Conservation (phyloP, 2,797 vertebrate genomes). For the Tauraco hartlaubi region DNA sequence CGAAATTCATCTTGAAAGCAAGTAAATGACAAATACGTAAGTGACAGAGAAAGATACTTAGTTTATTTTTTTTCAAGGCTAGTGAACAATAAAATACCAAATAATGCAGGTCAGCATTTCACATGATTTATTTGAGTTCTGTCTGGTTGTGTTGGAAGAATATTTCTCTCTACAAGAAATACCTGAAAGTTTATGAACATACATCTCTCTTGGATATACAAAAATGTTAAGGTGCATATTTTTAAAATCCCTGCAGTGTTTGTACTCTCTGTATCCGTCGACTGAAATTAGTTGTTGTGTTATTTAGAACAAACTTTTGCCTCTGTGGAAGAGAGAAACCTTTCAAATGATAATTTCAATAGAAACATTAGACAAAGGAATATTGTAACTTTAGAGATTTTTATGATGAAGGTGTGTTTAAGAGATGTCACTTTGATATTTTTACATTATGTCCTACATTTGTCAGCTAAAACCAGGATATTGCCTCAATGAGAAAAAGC, state of each 20-base stretch:
- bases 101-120: conserved; percentile 61
- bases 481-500: conserved; percentile 99
- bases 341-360: conserved; percentile 83
- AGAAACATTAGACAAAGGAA: conserved; percentile 86
- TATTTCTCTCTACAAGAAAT: conserved; percentile 26
- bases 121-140: conserved; percentile 13
- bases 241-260: conserved; percentile 47
- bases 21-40: conserved; percentile 22
- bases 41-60: conserved; percentile 33
- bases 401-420: conserved; percentile 91
- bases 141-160: conserved; percentile 3
- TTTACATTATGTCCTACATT: conserved; percentile 99
- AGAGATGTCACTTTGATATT: conserved; percentile 97
- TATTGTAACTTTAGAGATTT: conserved; percentile 88
- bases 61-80: conserved; percentile 40
- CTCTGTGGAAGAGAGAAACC: conserved; percentile 79
- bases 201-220: background rate
- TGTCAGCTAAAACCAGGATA: conserved; percentile 99
- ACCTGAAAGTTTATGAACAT: background rate
- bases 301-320: conserved; percentile 82
- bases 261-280: conserved; percentile 9
- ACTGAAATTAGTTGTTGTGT: conserved; percentile 75
- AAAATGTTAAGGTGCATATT: conserved; percentile 14
- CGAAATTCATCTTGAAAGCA: conserved; percentile 12
- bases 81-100: conserved; percentile 39